Base-by-base conservation (phyloP, 2,888 invertebrate species). In the Oxycera nigricornis region DNA sequence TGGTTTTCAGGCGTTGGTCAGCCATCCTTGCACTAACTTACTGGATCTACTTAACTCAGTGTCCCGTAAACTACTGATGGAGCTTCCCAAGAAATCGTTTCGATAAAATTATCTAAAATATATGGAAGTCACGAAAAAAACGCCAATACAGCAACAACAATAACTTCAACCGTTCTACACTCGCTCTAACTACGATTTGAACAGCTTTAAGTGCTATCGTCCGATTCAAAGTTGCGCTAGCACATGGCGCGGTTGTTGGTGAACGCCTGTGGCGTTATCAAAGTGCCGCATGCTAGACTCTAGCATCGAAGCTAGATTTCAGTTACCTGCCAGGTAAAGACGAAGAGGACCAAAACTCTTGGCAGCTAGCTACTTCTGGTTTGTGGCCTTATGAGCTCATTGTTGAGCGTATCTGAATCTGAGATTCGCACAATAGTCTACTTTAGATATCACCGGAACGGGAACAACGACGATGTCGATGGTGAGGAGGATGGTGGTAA, bases 11-110 rank as follows among this genome's bases (percentile, higher is more conserved):
- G 50, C 11, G 50, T 50, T 35, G n/a, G n/a, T n/a, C 4, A 50
- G 50, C n/a, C n/a, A 11, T 35, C 35, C 11, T 35, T 35, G 11
- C 6, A 35, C 6, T 6, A 11, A 35, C 14, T 46, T 46, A 17
- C 17, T 3, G 6, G 68, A 70, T 52, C 68, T 52, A 6, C 24
- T 70, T 11, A 50, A 52, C 28, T n/a, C 68, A 24, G 30, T 22
- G 68, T 70, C 50, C 41, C 68, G 52, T 70, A 50, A 52, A 70
- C n/a, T 30, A 70, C 68, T 70, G 68, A 70, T 52, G 31, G 20
- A 20, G 52, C 17, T 70, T 17, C 1, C 28, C 20, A 70, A 20
- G n/a, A 70, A 70, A 70, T 70, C 68, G 2, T 3, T 50, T 22
- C 52, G 31, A 70, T 52, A 70, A 52, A 70, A 30, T 52, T 52